These are phyloP conservation scores for Nephila pilipes DNA, from an alignment of 1,140 invertebrate genomes.

Conservation along the genomic window DNA sequence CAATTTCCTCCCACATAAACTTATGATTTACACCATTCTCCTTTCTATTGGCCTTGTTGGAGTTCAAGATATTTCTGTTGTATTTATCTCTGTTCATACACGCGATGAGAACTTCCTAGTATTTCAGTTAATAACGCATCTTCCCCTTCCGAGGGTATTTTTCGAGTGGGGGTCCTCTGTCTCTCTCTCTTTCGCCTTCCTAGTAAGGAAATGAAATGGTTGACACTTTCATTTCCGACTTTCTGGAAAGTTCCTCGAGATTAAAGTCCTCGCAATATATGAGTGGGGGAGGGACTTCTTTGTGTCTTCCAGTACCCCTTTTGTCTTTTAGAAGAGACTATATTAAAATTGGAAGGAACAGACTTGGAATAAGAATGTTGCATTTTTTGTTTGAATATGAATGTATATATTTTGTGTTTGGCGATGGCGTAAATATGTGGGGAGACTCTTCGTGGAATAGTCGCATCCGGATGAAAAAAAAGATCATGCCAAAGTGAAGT, in stretches of 20 bases:
- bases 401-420: background rate
- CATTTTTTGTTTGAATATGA: background rate
- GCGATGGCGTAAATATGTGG: background rate
- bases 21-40: background rate
- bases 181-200: background rate
- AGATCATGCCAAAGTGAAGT: no score
- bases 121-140: slow-evolving; percentile 32
- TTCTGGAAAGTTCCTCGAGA: slow-evolving; percentile 45
- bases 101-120: slow-evolving; percentile 39
- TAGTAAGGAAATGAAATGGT: slow-evolving; percentile 47
- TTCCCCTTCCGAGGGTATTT: background rate
- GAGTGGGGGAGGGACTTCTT: background rate
- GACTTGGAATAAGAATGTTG: background rate
- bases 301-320: background rate
- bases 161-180: slow-evolving; percentile 17
- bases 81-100: slow-evolving; percentile 46
- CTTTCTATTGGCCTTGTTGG: background rate
- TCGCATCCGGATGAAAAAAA: no score
- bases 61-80: slow-evolving; percentile 23
- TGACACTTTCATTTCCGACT: slow-evolving; percentile 62
- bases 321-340: slow-evolving; percentile 49
- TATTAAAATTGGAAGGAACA: slow-evolving; percentile 37
- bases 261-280: slow-evolving; percentile 55
- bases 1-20: background rate
- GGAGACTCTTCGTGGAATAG: background rate